Evolutionary conservation across 2,888 invertebrate species (phyloP).

Genomic region (Pseudeuparius sepicola): DNA sequence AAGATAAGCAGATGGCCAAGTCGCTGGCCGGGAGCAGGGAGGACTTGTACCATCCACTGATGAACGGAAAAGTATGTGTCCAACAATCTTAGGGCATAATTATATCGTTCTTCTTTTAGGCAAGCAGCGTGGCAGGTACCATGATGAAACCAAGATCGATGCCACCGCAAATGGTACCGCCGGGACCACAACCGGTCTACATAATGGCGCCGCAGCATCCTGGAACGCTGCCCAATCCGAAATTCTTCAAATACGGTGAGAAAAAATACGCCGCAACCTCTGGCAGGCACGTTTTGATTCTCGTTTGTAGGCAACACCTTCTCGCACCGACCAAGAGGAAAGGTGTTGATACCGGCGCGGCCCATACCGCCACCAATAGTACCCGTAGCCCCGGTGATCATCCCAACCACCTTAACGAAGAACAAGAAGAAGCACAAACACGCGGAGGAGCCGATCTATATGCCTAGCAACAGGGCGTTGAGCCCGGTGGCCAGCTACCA

Average conservation of each 20-base stretch:
- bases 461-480: conserved; percentile 45
- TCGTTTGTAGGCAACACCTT: conserved; percentile 30
- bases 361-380: conserved; percentile 39
- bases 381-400: conserved; percentile 32
- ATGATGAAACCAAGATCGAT: conserved; percentile 38
- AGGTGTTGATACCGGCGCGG: conserved; percentile 48
- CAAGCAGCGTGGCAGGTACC: conserved; percentile 37
- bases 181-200: conserved; percentile 38
- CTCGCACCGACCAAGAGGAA: conserved; percentile 42
- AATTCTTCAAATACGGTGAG: conserved; percentile 40
- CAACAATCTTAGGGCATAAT: not conserved
- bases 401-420: conserved; percentile 47
- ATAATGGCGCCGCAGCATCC: conserved; percentile 36
- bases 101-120: conserved; percentile 19
- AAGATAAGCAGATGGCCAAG: conserved; percentile 39
- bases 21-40: conserved; percentile 35
- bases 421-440: conserved; percentile 43
- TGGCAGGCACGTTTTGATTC: no score
- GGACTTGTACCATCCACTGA: conserved; percentile 46
- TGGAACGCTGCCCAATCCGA: conserved; percentile 39
- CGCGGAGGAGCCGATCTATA: conserved; percentile 49
- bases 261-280: conserved; percentile 24
- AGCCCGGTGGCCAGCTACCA: conserved; percentile 50
- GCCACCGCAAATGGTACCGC: conserved; percentile 24
- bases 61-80: conserved; percentile 39